Evolutionary conservation across 2,888 invertebrate genomes (phyloP), one percentile per base, ranked within the genome.

Genomic region (Cetonia aurata): DNA sequence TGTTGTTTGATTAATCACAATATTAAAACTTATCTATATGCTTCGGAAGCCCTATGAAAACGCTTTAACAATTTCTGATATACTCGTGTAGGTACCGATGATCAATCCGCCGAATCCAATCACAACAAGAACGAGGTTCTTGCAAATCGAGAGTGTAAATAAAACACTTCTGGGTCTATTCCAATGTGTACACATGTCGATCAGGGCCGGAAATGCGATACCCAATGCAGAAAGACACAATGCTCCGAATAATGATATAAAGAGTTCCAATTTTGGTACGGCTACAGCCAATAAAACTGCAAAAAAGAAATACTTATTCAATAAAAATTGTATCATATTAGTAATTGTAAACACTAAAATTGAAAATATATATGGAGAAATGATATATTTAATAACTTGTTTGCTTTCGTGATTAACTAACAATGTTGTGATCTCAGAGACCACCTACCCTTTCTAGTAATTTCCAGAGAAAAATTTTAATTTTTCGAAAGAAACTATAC

Each of bases 151-250:
- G 57, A 85, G 76, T 42, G 83, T 81, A 72, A 80, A 81, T 69
- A 87, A 86, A 0, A 86, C 80, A 12, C 89, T 88, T 0, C 86
- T 86, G 6, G 87, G 88, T 68, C 88, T 86, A 78, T 91, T 89
- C 94, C 95, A 96, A 82, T 92, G 92, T 0, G 93, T 92, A 82
- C 93, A 91, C 75, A 92, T 89, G 80, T 97, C 93, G 76, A 98
- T 93, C 73, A 96, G 86, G 0, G 97, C 96, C 9, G 97, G 97
- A 83, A 97, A 94, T 0, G 95, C 94, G 56, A 98, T 87, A 0
- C 97, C 96, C 69, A 97, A 87, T 0, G 93, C 94, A 0, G 96
- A 95, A 55, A 96, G 87, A 75, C 96, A 95, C 1, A 97, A 87
- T 0, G 97, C 96, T n/a, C 97, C 97, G 79, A 94, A 92, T 52